Evolutionary conservation across 2,113 vertebrate species (phyloP).

Genomic region (Lutjanus erythropterus): DNA sequence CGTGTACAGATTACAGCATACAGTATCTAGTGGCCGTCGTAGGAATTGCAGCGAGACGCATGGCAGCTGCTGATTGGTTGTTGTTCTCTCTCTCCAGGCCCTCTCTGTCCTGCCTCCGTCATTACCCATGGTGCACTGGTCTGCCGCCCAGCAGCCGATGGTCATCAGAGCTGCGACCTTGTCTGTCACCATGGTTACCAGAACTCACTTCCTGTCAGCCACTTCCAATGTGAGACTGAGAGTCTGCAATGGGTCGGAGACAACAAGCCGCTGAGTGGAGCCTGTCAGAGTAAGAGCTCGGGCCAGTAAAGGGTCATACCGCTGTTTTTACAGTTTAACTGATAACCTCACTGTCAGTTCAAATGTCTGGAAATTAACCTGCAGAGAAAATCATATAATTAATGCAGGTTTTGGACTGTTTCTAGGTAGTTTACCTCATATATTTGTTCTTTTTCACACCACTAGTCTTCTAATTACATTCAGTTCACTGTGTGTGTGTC

Average conservation of each 20-base stretch:
- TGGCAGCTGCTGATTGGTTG: slow-evolving; percentile 20
- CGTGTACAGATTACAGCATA: too few relatives aligned
- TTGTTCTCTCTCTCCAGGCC: slow-evolving; percentile 78
- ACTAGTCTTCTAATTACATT: too few relatives aligned
- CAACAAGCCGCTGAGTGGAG: slow-evolving; percentile 70
- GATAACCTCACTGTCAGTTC: too few relatives aligned
- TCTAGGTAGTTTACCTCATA: too few relatives aligned
- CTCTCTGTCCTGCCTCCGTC: slow-evolving; percentile 73
- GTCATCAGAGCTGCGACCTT: slow-evolving; percentile 79
- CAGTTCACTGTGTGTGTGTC: slow-evolving; percentile 8
- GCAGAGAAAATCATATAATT: too few relatives aligned
- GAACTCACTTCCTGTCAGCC: slow-evolving; percentile 65
- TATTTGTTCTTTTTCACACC: too few relatives aligned
- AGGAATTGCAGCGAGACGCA: not conserved
- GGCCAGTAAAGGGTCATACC: too few relatives aligned
- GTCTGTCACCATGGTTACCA: slow-evolving; percentile 86
- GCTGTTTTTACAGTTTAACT: too few relatives aligned
- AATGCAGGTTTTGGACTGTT: too few relatives aligned
- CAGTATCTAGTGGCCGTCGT: not conserved
- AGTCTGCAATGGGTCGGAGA: slow-evolving; percentile 77
- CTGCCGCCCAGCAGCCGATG: slow-evolving; percentile 72
- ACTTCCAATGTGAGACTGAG: slow-evolving; percentile 78
- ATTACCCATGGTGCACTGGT: slow-evolving; percentile 84
- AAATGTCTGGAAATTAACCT: too few relatives aligned
- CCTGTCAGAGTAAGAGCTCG: slow-evolving; percentile 88